Evolutionary conservation across 2,113 vertebrate species (phyloP), one percentile per base, ranked within the genome.

Genomic region (Albula goreensis): DNA sequence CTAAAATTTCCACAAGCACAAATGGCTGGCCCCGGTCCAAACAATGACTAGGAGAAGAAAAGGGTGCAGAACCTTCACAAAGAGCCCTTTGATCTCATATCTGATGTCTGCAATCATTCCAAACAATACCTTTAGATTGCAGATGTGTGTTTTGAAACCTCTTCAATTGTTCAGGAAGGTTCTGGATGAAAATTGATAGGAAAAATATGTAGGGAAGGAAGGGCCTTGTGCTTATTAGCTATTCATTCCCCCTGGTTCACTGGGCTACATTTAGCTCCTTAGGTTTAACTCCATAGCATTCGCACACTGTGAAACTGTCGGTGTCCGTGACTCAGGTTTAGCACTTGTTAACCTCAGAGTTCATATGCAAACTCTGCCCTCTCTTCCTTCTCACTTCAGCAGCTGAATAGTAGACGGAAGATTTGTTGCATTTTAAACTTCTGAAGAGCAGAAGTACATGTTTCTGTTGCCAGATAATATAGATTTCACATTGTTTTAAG

Each of bases 101-200:
- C 82, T 83, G 17, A 19, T 70, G 19, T 56, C 48, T 74, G 83
- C 48, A 19, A 81, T 50, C 79, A 22, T 57, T 85, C 31, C 77
- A 57, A 74, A 74, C 83, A 70, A 83, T 83, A 25, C 17, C 31
- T 49, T 74, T 8, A 79, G 78, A 79, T 50, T 79, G 31, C 78
- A 49, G 4, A 8, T 83, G 48, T n/a, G 70, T 53, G 17, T 77
- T 78, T 41, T 50, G 70, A 51, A 74, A 48, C 66, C 83, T 50
- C 15, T 85, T 85, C 82, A 49, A 13, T 74, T 79, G 78, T 79
- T 79, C 12, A 79, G 19, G 31, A 79, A 49, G 41, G 31, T 79
- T 74, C 22, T 74, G 70, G 70, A 74, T 74, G 22, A 74, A 74
- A 74, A 17, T 48, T 79, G 48, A 79, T 50, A 17, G 3, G 31